Base-by-base conservation (phyloP, 1,140 invertebrate genomes). In the Orussus abietinus region DNA sequence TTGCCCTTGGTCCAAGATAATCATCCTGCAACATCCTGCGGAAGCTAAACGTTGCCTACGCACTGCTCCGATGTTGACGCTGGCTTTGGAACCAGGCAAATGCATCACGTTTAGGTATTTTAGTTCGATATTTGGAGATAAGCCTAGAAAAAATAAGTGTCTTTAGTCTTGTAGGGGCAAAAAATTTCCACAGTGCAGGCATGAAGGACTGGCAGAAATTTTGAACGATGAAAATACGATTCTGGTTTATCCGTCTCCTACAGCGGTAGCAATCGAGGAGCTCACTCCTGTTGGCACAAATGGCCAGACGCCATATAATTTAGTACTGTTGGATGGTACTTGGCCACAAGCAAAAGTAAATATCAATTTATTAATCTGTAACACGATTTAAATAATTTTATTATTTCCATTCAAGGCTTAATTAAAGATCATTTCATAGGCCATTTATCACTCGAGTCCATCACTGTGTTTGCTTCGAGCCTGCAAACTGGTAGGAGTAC, bases 11-110 rank as follows among this genome's bases (percentile, higher is more conserved):
- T 88, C 85, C 35, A 80, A 75, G 55, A 73, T 95, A 29, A 81
- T 92, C 45, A 78, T 96, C 42, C 73, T 96, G 2, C 92, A 96
- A 64, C 92, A 96, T 78, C 92, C 92, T 10, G 90, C 89, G 49
- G 92, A 96, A 78, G 89, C 92, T 57, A 90, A 90, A 67, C 75
- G 92, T 51, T 86, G 88, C 58, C 74, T 96, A 13, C 77, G 90
- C 42, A 96, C 92, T 14, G 90, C 88, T 14, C 85, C 89, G 7
- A 96, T 96, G 84, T 73, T 96, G 4, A 76, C 83, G 45, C 72
- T 90, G 32, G 83, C 85, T 25, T 64, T 96, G 40, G 72, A 78
- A 30, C 62, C 78, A 32, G 83, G 80, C 31, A 85, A 86, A 62
- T 95, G 90, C 74, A 62, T 85, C 45, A 82, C 52, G 20, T 73